Evolutionary conservation across 2,888 invertebrate species (phyloP).

Genomic region (Chrysodeixis includens): DNA sequence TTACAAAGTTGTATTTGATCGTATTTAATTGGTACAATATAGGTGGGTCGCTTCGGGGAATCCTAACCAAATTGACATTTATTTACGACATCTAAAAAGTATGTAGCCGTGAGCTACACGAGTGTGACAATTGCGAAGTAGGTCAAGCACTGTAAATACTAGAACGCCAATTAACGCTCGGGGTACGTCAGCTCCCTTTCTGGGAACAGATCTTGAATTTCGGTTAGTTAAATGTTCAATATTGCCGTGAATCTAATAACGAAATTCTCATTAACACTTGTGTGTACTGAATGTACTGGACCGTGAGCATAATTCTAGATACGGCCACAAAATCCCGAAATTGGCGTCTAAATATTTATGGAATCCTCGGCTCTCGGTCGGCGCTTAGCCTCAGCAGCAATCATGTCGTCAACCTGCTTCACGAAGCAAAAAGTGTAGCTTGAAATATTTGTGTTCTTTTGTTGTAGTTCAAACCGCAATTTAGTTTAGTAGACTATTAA

Average conservation of each 20-base stretch:
- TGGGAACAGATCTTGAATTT: slow-evolving; percentile 15
- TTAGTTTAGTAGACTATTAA: background rate
- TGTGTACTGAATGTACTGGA: background rate
- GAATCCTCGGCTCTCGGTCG: background rate
- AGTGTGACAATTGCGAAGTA: slow-evolving; percentile 23
- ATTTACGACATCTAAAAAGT: slow-evolving; percentile 37
- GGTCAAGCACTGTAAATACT: slow-evolving; percentile 42
- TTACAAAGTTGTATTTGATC: slow-evolving; percentile 24
- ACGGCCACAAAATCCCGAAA: background rate
- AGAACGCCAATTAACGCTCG: slow-evolving; percentile 29
- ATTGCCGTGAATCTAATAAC: background rate
- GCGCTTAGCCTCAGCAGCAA: background rate
- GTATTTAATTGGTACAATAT: slow-evolving; percentile 43
- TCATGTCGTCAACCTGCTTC: background rate
- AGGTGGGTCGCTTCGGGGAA: slow-evolving; percentile 42
- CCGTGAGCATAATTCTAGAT: background rate
- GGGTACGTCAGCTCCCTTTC: slow-evolving; percentile 26
- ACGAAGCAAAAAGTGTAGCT: background rate
- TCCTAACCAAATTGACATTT: slow-evolving; percentile 34
- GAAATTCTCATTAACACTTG: background rate
- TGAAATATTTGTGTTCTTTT: background rate
- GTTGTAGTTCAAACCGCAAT: background rate
- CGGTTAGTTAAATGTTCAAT: background rate
- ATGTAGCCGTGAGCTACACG: slow-evolving; percentile 14
- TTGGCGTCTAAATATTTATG: background rate